A percentile compares a stretch with the other conserved stretches of the same genome.
Evolutionary conservation across 2,797 vertebrate species (phyloP).

Genomic region (Crossoptilon crossoptilon): DNA sequence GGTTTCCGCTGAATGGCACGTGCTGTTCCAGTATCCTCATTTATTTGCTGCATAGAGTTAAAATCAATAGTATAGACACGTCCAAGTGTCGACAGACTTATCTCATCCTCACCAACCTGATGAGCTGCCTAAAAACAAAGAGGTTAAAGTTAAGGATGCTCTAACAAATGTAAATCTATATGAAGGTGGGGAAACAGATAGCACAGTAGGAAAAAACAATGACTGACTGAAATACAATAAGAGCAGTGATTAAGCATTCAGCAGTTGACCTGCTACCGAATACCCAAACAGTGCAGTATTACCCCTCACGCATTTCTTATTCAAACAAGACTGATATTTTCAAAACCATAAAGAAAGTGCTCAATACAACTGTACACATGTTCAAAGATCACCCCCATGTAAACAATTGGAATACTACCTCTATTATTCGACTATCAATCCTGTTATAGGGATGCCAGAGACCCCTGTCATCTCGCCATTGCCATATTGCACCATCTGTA

Average conservation of each 20-base stretch:
- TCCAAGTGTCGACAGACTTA: slow-evolving; percentile 97
- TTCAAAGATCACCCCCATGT: slow-evolving; percentile 25
- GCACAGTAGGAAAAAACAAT: not conserved
- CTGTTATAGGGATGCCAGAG: slow-evolving; percentile 99
- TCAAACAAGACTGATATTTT: not conserved
- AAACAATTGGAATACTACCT: slow-evolving; percentile 84
- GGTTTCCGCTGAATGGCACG: slow-evolving; percentile 99
- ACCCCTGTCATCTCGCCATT: slow-evolving; percentile 97
- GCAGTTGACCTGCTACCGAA: not conserved
- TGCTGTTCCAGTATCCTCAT: slow-evolving; percentile 99
- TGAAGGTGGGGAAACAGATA: not conserved
- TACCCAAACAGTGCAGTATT: not conserved
- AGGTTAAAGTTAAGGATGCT: not conserved
- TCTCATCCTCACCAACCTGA: slow-evolving; percentile 99
- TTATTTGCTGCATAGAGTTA: slow-evolving; percentile 99
- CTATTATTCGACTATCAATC: slow-evolving; percentile 99
- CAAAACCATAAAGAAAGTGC: not conserved
- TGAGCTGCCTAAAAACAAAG: slow-evolving; percentile 92
- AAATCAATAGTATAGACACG: slow-evolving; percentile 99
- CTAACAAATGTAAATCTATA: not conserved
- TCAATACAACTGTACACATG: not conserved
- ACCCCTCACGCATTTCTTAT: not conserved
- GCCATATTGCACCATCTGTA: slow-evolving; percentile 98
- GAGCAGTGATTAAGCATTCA: not conserved
- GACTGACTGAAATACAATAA: not conserved